phyloP scores from a whole-genome alignment of 2,797 vertebrate species.

The Alcedo quadribrachys region DNA sequence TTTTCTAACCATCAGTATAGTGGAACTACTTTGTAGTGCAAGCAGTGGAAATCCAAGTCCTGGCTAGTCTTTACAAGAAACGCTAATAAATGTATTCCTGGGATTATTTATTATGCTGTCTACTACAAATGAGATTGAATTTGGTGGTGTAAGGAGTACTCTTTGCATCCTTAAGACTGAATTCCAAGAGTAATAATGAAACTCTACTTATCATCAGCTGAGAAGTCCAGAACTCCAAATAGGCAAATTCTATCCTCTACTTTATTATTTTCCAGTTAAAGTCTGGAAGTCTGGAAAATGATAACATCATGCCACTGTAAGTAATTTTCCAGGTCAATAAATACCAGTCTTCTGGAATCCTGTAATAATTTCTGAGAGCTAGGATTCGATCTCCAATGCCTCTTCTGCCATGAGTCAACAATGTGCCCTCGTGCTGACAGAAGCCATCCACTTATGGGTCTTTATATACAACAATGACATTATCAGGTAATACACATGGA shows the following conservation, averaged over 20 bases:
- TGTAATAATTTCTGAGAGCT: neutral
- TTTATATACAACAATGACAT: fast-evolving
- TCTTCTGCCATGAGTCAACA: neutral
- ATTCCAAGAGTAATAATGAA: neutral
- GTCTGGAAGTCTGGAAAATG: neutral
- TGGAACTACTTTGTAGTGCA: neutral
- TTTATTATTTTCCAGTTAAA: neutral
- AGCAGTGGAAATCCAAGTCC: neutral
- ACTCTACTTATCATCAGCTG: neutral
- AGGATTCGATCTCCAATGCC: neutral
- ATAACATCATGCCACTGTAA: neutral
- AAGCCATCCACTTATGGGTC: fast-evolving
- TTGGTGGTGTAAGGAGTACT: neutral
- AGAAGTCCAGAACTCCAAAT: neutral
- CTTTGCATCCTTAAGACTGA: neutral
- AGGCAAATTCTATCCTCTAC: neutral
- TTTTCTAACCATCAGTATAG: neutral
- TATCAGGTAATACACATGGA: fast-evolving
- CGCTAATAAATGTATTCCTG: neutral
- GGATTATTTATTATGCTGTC: neutral
- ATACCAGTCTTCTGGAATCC: neutral
- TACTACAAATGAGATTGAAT: neutral
- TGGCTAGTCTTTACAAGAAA: neutral
- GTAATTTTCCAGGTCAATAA: neutral
- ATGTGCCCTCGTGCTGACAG: neutral